Base-by-base conservation (phyloP, 1,140 invertebrate species). In the Lordiphosa collinella region DNA sequence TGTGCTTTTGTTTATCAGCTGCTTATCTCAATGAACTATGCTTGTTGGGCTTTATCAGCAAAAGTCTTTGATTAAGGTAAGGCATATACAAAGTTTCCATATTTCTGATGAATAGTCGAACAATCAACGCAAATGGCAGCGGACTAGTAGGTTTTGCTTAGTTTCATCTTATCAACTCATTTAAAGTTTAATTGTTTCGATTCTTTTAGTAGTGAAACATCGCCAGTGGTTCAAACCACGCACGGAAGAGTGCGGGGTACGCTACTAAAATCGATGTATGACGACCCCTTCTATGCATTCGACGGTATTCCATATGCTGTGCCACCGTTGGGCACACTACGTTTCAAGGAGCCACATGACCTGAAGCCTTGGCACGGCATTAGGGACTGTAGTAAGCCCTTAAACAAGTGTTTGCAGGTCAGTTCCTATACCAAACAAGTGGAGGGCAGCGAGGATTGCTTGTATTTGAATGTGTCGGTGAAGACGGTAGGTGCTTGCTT, bases 261-360 rank as follows among this genome's bases (percentile, higher is more conserved):
- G 1, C 31, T 67, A 4, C 32, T 57, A 0, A 58, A 54, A 8
- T 52, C 71, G 0, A 35, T 74, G 3, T 82, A 79, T n/a, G 88
- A 79, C 8, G 65, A 73, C 8, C 34, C 18, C 10, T 88, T 57
- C 14, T 88, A 79, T 18, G 57, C 38, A 2, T 88, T 88, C 8
- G 82, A 85, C 54, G 85, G 85, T 18, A 75, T 87, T 9, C 12
- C 91, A 73, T 78, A 90, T 88, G 59, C 93, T 0, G 79, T 91
- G 44, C 92, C 93, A 4, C 94, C 93, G 7, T 49, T 94, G 10
- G 93, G 92, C 10, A 69, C 90, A 0, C 74, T 94, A 2, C 91
- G 94, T 58, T 95, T 95, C 72, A 90, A 91, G 79, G 63, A 69
- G 4, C 85, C 85, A 0, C 64, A 71, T 3, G 63, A 64, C 8